Percentiles rank a stretch among this genome's conserved stretches.
These are phyloP conservation scores for Pampusana beccarii DNA, from an alignment of 2,113 vertebrate genomes.

Conservation along the genomic window DNA sequence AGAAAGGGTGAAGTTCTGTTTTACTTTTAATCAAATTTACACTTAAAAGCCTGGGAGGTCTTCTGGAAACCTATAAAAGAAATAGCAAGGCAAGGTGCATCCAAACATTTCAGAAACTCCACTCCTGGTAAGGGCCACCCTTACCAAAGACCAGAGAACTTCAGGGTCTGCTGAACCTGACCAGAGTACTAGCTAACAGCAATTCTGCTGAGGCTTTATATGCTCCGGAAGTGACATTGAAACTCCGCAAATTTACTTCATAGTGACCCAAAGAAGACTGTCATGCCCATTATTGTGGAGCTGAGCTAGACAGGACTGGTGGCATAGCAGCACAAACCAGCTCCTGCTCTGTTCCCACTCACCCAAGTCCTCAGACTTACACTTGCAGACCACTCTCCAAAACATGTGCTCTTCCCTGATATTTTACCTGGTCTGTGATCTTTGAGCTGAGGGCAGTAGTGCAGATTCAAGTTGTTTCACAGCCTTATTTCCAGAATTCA, in stretches of 20 bases:
- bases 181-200: neutral
- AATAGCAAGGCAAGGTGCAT: neutral
- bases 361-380: neutral
- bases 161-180: neutral
- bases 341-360: neutral
- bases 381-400: neutral
- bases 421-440: neutral
- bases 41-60: neutral
- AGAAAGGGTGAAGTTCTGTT: neutral
- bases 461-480: neutral
- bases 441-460: neutral
- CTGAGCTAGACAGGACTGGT: neutral
- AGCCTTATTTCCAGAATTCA: neutral
- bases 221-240: neutral
- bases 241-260: neutral
- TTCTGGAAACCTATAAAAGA: neutral
- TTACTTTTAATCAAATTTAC: neutral
- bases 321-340: neutral
- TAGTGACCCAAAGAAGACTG: neutral
- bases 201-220: neutral
- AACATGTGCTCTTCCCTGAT: neutral
- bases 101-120: neutral
- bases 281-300: neutral
- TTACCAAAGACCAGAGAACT: neutral
- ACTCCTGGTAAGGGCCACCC: neutral